Evolutionary conservation across 2,113 vertebrate genomes (phyloP), one percentile per base, ranked within the genome.

Genomic region (Dicaeum eximium): DNA sequence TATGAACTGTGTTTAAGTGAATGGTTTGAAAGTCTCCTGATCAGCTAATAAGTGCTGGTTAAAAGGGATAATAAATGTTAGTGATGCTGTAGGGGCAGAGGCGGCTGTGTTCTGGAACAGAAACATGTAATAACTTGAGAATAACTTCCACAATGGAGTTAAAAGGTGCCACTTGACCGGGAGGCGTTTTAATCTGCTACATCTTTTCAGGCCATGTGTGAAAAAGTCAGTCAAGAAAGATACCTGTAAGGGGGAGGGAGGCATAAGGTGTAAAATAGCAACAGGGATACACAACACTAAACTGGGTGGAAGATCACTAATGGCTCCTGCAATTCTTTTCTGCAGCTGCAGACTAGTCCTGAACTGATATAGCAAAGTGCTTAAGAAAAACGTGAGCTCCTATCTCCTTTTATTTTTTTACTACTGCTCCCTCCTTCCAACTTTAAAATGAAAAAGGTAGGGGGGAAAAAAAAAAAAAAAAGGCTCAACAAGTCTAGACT

Each of bases 221-320:
- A 77, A n/a, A 93, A 93, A 69, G 10, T 62, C 44, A 44, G 16
- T 13, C 40, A 58, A 79, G 33, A 57, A 65, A 57, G 21, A 35
- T 9, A 16, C 4, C 54, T 57, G 35, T 28, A 50, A 22, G 2
- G 12, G 10, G 10, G 10, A n/a, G 7, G 15, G 6, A 14, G 2
- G 4, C 10, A 13, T 27, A 85, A 61, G 0, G 3, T 8, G 3
- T n/a, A 73, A 83, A 70, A 77, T 2, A 71, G 16, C 19, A 67
- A 19, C 0, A 27, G 14, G 17, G 50, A 27, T 3, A 12, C 6
- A 14, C 0, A 0, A 19, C 19, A 38, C 21, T 28, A 58, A 61
- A 66, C 3, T 2, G 15, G 3, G 22, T 22, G 20, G 21, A 81
- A 23, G 44, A 38, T 13, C 28, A 8, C 37, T 61, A 66, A 22